A percentile compares a stretch with the other conserved stretches of the same genome.
These are phyloP conservation scores for Diorhabda elongata DNA, from an alignment of 1,140 invertebrate genomes.

Conservation along the genomic window DNA sequence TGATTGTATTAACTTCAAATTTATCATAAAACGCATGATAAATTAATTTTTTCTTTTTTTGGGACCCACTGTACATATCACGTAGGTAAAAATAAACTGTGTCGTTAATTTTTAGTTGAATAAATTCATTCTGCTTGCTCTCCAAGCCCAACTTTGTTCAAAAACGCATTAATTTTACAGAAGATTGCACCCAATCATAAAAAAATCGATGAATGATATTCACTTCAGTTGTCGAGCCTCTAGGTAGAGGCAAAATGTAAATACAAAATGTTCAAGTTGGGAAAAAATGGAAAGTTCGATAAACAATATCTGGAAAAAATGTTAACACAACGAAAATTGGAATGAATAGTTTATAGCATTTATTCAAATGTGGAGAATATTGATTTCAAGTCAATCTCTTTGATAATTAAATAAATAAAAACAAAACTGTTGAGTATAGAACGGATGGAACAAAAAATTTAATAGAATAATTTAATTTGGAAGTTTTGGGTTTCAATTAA, in stretches of 20 bases:
- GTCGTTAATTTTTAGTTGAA: conserved; percentile 1
- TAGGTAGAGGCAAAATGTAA: conserved; percentile 18
- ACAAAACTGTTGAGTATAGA: too few relatives aligned
- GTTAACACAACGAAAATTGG: neutral
- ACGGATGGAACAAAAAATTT: too few relatives aligned
- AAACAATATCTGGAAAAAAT: neutral
- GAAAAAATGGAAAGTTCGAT: conserved; percentile 8
- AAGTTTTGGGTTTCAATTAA: too few relatives aligned
- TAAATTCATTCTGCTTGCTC: neutral
- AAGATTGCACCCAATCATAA: conserved; percentile 16
- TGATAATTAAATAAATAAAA: too few relatives aligned
- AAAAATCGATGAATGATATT: conserved; percentile 13
- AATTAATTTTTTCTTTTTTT: too few relatives aligned
- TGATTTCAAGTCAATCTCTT: neutral
- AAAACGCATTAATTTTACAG: conserved; percentile 17
- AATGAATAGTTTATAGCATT: neutral
- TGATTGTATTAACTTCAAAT: too few relatives aligned
- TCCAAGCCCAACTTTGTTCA: conserved; percentile 12
- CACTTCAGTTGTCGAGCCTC: conserved; percentile 6
- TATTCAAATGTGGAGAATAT: neutral
- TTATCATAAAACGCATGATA: too few relatives aligned
- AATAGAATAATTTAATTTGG: too few relatives aligned
- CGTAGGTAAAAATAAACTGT: neutral
- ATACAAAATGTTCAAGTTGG: conserved; percentile 24
- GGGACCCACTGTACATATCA: neutral